A percentile compares a stretch with the other conserved stretches of the same genome.
phyloP scores from a whole-genome alignment of 1,140 invertebrate species.

The Aleiodes sp. region DNA sequence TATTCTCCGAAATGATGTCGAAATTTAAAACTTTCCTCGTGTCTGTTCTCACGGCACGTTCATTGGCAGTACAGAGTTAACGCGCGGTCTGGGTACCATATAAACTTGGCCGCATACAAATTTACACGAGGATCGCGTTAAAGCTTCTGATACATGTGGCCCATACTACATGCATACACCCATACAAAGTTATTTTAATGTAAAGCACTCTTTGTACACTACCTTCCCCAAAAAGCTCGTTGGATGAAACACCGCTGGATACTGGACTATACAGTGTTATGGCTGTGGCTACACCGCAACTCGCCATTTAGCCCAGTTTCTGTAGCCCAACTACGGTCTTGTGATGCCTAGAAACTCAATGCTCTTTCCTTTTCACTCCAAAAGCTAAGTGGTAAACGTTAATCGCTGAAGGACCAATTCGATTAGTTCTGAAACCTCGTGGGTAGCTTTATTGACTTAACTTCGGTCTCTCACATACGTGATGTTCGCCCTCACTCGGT shows the following conservation, averaged over 20 bases:
- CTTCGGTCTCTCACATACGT: neutral
- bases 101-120: constrained; percentile 53
- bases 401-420: constrained; percentile 19
- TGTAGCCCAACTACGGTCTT: neutral
- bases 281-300: neutral
- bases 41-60: constrained; percentile 21
- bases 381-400: constrained; percentile 21
- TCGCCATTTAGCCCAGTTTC: constrained; percentile 17
- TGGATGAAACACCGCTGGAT: neutral
- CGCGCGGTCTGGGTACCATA: constrained; percentile 43
- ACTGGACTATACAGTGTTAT: constrained; percentile 7
- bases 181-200: constrained; percentile 6
- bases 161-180: neutral
- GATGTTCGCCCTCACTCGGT: no score
- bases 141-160: constrained; percentile 38
- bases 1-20: neutral
- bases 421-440: neutral
- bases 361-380: neutral
- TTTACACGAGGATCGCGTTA: constrained; percentile 47
- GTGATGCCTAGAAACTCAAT: neutral
- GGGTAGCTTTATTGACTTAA: neutral
- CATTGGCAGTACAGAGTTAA: constrained; percentile 32
- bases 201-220: constrained; percentile 25
- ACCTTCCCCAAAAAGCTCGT: neutral
- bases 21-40: constrained; percentile 24